A percentile compares a stretch with the other conserved stretches of the same genome.
Evolutionary conservation across 2,888 invertebrate genomes (phyloP).

Genomic region (Mythimna lalbum): DNA sequence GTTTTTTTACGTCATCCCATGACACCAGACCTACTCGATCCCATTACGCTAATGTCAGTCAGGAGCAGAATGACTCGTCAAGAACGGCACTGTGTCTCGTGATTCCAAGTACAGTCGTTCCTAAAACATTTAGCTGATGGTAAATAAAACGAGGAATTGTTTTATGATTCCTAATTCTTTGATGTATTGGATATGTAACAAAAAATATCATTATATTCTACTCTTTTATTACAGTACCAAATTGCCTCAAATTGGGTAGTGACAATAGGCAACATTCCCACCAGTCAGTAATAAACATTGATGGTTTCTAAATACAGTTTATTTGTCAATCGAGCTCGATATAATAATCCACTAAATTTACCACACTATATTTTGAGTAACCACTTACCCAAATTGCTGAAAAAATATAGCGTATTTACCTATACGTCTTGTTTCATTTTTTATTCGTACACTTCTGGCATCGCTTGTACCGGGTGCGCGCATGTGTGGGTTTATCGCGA

Average conservation of each 20-base stretch:
- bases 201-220: constrained; percentile 1
- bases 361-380: constrained; percentile 30
- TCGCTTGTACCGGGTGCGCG: constrained; percentile 22
- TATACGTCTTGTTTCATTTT: constrained; percentile 40
- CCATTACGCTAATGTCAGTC: constrained; percentile 75
- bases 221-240: constrained; percentile 26
- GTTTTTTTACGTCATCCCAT: constrained; percentile 55
- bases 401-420: constrained; percentile 24
- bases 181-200: constrained; percentile 14
- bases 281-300: constrained; percentile 41
- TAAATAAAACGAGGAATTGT: constrained; percentile 3
- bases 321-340: constrained; percentile 37
- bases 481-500: constrained; percentile 13
- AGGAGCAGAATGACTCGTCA: constrained; percentile 71
- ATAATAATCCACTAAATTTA: constrained; percentile 37
- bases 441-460: constrained; percentile 35
- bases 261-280: constrained; percentile 17
- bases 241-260: constrained; percentile 34
- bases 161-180: constrained; percentile 27
- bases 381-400: constrained; percentile 49
- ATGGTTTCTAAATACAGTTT: constrained; percentile 47
- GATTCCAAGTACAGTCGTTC: constrained; percentile 47
- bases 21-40: constrained; percentile 59
- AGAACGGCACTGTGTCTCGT: constrained; percentile 62
- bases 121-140: background rate